Percentiles rank a stretch among this genome's conserved stretches.
Evolutionary conservation across 2,888 invertebrate genomes (phyloP).

Genomic region (Psylliodes chrysocephalus): DNA sequence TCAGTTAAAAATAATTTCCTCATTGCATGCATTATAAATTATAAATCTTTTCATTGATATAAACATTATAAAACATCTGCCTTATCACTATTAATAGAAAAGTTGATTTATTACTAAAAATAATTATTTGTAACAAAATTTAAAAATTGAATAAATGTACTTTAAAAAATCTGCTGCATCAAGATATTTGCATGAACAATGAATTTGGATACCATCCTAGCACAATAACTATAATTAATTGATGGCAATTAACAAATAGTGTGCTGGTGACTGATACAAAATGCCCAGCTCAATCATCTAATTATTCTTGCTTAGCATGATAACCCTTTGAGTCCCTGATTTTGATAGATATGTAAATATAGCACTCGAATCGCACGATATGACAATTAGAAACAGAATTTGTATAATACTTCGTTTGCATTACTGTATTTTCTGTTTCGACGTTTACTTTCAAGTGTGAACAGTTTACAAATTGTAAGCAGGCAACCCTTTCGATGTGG

Average conservation of each 20-base stretch:
- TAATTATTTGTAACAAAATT: too few relatives aligned
- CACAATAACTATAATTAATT: constrained; percentile 62
- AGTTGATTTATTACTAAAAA: too few relatives aligned
- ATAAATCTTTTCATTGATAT: too few relatives aligned
- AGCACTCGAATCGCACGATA: constrained; percentile 48
- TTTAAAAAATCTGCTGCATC: neutral
- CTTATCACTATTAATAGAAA: too few relatives aligned
- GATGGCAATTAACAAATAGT: constrained; percentile 64
- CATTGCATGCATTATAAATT: too few relatives aligned
- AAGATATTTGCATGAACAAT: constrained; percentile 57
- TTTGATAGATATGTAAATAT: constrained; percentile 64
- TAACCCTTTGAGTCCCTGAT: constrained; percentile 63
- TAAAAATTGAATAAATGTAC: neutral
- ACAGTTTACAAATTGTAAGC: constrained; percentile 2
- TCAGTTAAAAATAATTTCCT: too few relatives aligned
- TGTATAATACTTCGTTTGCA: constrained; percentile 26
- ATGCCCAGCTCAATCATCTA: constrained; percentile 64
- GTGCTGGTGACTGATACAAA: constrained; percentile 65
- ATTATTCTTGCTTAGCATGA: constrained; percentile 62
- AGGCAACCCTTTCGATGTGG: constrained; percentile 3
- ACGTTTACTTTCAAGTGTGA: constrained; percentile 6
- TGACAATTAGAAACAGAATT: constrained; percentile 58
- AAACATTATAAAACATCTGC: too few relatives aligned
- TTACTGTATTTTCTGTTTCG: neutral
- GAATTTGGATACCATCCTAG: constrained; percentile 56